phyloP scores from a whole-genome alignment of 2,888 invertebrate genomes.

The Phyllotreta cruciferae region DNA sequence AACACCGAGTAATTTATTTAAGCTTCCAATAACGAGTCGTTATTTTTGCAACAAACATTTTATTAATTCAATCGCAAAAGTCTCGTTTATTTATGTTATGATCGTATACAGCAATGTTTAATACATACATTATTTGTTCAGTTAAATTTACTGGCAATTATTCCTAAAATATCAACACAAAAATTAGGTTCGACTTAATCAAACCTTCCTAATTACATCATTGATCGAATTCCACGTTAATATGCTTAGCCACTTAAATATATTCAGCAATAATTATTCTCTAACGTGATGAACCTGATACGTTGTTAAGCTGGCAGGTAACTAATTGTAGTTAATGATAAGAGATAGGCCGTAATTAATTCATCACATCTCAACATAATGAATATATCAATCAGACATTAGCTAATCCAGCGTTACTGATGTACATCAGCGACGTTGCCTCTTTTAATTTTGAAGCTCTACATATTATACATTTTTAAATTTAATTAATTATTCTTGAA shows the following conservation, averaged over 20 bases:
- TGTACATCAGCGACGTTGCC: slow-evolving; percentile 32
- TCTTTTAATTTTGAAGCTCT: neutral
- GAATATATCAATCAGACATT: slow-evolving; percentile 56
- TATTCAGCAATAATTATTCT: slow-evolving; percentile 44
- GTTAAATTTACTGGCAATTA: neutral
- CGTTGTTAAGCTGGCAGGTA: slow-evolving; percentile 50
- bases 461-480: neutral
- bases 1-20: slow-evolving; percentile 42
- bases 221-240: neutral
- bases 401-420: slow-evolving; percentile 44
- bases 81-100: no score
- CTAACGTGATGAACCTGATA: slow-evolving; percentile 41
- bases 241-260: slow-evolving; percentile 15
- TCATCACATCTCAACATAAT: slow-evolving; percentile 54
- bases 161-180: slow-evolving; percentile 42
- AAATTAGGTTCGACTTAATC: slow-evolving; percentile 38
- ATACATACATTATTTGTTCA: neutral
- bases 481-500: neutral
- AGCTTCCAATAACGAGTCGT: slow-evolving; percentile 24
- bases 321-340: slow-evolving; percentile 55
- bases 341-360: slow-evolving; percentile 54
- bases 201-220: neutral
- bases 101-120: no score
- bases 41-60: slow-evolving; percentile 3
- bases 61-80: no score